Evolutionary conservation across 1,140 invertebrate species (phyloP).

Genomic region (Eriosoma lanigerum): DNA sequence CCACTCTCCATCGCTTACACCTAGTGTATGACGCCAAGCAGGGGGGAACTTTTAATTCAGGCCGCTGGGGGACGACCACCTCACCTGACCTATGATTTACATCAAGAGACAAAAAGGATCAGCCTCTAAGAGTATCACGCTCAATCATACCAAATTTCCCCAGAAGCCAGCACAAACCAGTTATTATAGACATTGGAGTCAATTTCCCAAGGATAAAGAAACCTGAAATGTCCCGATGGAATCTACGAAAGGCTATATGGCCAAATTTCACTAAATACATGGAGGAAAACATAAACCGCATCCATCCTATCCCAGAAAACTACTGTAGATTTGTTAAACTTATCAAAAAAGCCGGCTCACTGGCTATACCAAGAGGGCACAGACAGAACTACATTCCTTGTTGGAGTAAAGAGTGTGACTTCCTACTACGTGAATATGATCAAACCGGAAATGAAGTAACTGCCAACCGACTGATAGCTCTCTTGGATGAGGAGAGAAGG

Average conservation of each 20-base stretch:
- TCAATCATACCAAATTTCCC: not conserved
- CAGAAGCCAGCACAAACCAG: not conserved
- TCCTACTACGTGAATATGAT: not conserved
- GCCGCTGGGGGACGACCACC: no score
- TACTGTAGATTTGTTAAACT: not conserved
- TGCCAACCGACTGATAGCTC: not conserved
- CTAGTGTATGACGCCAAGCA: constrained; percentile 15
- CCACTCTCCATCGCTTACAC: not conserved
- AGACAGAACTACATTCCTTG: not conserved
- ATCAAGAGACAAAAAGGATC: no score
- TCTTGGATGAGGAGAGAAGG: constrained; percentile 16
- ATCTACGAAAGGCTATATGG: not conserved
- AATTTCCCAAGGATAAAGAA: not conserved
- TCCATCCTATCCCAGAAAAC: not conserved
- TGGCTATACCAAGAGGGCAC: not conserved
- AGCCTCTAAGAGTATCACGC: not conserved
- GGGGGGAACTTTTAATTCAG: not conserved
- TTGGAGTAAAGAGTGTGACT: not conserved
- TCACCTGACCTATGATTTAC: no score
- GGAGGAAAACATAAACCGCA: constrained; percentile 2
- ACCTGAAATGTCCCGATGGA: not conserved
- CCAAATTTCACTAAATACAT: not conserved
- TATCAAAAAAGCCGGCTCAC: not conserved
- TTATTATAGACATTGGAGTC: not conserved
- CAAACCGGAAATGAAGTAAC: not conserved